A percentile compares a stretch with the other conserved stretches of the same genome.
phyloP scores from a whole-genome alignment of 2,797 vertebrate genomes.

The Spinus olivaceus region DNA sequence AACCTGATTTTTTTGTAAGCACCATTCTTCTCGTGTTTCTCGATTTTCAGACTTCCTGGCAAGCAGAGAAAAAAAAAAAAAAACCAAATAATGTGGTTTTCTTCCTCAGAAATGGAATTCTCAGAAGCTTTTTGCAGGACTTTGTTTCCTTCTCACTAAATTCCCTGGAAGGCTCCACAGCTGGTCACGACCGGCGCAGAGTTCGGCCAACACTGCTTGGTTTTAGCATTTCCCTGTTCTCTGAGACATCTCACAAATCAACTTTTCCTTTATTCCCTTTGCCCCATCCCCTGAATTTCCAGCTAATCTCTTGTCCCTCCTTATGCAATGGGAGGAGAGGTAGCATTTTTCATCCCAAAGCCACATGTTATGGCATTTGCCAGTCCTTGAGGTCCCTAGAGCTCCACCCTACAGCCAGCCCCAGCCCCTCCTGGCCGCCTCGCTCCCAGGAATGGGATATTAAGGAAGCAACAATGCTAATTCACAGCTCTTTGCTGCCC shows the following conservation, averaged over 20 bases:
- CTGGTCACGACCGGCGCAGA: fast-evolving
- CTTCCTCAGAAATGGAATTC: neutral
- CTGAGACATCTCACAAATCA: neutral
- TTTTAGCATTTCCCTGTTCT: neutral
- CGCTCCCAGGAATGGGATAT: neutral
- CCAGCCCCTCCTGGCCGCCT: neutral
- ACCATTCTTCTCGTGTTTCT: neutral
- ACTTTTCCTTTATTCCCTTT: neutral
- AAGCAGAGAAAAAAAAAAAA: neutral
- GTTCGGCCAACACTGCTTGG: neutral
- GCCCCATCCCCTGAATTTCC: neutral
- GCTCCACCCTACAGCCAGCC: neutral
- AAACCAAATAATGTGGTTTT: neutral
- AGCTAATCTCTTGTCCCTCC: neutral
- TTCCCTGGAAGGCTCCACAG: neutral
- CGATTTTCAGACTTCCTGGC: neutral
- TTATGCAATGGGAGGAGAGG: neutral
- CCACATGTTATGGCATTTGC: neutral
- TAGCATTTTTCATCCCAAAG: neutral
- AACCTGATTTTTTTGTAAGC: neutral
- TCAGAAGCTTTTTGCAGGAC: neutral
- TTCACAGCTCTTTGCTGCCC: neutral
- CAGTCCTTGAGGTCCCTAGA: neutral
- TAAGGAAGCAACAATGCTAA: neutral
- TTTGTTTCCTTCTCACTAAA: neutral